Base-by-base conservation (phyloP, 2,113 vertebrate species). In the Calypte anna region DNA sequence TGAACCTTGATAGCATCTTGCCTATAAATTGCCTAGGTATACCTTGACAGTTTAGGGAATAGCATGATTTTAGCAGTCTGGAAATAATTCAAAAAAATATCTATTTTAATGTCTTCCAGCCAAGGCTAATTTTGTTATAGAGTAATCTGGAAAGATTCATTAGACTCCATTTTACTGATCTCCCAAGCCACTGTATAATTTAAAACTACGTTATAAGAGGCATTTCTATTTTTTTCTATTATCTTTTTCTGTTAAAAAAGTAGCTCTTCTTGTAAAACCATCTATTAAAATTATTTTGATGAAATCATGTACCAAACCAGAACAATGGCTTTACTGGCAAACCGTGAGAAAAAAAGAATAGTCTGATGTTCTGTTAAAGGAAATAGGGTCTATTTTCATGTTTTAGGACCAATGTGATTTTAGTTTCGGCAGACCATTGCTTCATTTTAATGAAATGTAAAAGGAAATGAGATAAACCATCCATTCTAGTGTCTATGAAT, bases 161-260 rank as follows among this genome's bases (percentile, higher is more conserved):
- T 93, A 91, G 22, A 67, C 7, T 82, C 24, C 72, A 51, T 94
- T 84, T 94, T 62, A 86, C 25, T n/a, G 77, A 21, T 92, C 27
- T 86, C 48, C 72, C 43, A 77, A 70, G 6, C 10, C 24, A 31
- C 7, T 70, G 9, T 30, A 38, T 14, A 43, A 17, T 68, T 81
- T 91, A 92, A 66, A 82, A 23, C 24, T 40, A 72, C n/a, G 5
- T 46, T 73, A 7, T 36, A 63, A 78, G 61, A 86, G 69, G 3
- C 6, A 46, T 83, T 88, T 28, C 14, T 74, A 24, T 70, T 40
- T 8, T 62, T 22, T 40, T 40, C 40, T 40, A 31, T 62, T 62
- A 23, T 14, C 1, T 85, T 66, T 74, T 75, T 21, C 44, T 84
- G 8, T 31, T 13, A 68, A 68, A 38, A 59, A n/a, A n/a, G 2